phyloP scores from a whole-genome alignment of 23 tunicate species.

The Ciona savignyi region DNA sequence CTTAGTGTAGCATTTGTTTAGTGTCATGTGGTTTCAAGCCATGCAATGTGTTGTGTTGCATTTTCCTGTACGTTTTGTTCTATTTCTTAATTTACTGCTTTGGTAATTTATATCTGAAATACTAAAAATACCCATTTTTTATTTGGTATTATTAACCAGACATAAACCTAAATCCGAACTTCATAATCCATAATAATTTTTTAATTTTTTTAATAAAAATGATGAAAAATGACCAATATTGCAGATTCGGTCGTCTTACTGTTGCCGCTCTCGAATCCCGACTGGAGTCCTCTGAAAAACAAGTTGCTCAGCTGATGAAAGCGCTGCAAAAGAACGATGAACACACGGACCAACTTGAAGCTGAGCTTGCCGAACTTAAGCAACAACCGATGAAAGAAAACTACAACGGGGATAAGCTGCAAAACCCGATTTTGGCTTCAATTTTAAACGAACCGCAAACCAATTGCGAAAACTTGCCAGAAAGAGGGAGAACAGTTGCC shows the following conservation, averaged over 20 bases:
- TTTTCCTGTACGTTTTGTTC: no score
- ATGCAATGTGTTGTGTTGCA: no score
- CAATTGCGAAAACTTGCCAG: neutral
- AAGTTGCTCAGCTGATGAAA: slow-evolving; percentile 45
- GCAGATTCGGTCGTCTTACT: slow-evolving; percentile 57
- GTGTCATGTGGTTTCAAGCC: no score
- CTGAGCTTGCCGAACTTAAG: slow-evolving; percentile 16
- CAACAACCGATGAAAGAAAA: neutral
- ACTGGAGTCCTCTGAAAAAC: slow-evolving; percentile 45
- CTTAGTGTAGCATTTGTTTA: no score
- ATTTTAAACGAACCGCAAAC: slow-evolving; percentile 17
- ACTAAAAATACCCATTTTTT: no score
- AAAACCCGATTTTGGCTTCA: slow-evolving; percentile 1
- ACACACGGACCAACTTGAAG: slow-evolving; percentile 41
- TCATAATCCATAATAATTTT: no score
- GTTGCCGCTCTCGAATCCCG: slow-evolving; percentile 71
- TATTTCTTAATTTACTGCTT: no score
- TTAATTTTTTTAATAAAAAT: no score
- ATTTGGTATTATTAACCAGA: no score
- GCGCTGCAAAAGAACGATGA: slow-evolving; percentile 49
- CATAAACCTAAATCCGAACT: no score
- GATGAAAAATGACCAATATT: no score
- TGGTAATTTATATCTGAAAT: no score
- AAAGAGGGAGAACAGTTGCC: neutral
- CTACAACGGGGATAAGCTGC: neutral